Conservation (phyloP, 2,797 vertebrate species). For the Chiroxiphia lanceolata region DNA sequence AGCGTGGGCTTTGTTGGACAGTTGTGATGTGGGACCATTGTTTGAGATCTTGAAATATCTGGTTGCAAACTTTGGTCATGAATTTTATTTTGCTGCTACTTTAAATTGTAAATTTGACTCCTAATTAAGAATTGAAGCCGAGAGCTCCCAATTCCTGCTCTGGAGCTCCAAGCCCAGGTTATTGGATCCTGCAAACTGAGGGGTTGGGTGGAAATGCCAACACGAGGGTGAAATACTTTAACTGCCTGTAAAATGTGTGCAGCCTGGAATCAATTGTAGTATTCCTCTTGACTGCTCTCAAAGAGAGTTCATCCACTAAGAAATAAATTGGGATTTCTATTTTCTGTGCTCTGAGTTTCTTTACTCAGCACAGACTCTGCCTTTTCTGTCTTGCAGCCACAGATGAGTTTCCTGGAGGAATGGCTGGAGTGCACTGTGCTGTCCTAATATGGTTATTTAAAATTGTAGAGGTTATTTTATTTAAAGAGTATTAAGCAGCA, state of each 20-base stretch:
- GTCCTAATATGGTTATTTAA: not conserved
- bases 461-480: not conserved
- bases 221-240: not conserved
- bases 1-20: not conserved
- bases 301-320: not conserved
- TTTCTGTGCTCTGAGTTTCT: not conserved
- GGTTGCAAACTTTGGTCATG: not conserved
- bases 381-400: not conserved
- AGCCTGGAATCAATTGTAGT: not conserved
- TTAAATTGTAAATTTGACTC: not conserved
- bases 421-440: not conserved
- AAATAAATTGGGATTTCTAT: not conserved
- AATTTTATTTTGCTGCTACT: not conserved
- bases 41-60: not conserved
- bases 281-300: not conserved
- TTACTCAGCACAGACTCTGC: not conserved
- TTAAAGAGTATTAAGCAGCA: not conserved
- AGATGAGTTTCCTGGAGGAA: not conserved
- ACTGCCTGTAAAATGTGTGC: not conserved
- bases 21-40: not conserved
- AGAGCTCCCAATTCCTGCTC: not conserved
- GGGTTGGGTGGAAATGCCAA: not conserved
- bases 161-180: not conserved
- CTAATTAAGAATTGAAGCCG: not conserved
- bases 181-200: not conserved